These are phyloP conservation scores for Calliphora vomitoria DNA, from an alignment of 2,888 invertebrate species.

Conservation along the genomic window DNA sequence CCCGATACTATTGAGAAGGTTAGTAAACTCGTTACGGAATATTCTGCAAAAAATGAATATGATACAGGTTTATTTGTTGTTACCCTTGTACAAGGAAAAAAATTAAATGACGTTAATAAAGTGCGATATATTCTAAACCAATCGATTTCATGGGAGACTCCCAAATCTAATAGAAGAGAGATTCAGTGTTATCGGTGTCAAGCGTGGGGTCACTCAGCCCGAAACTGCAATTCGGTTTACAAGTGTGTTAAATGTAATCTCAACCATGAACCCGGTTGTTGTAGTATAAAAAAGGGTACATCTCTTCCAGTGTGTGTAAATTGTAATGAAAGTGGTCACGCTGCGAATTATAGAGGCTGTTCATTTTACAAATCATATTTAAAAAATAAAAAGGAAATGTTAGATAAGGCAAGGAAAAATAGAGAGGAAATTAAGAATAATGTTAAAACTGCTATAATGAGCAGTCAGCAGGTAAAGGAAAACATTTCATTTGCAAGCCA, in stretches of 20 bases:
- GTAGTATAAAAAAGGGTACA: neutral
- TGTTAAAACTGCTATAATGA: neutral
- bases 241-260: slow-evolving; percentile 30
- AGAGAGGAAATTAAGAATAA: neutral
- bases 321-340: neutral
- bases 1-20: slow-evolving; percentile 17
- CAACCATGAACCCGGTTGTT: neutral
- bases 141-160: slow-evolving; percentile 6
- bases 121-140: slow-evolving; percentile 1
- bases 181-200: slow-evolving; percentile 19
- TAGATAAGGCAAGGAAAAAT: neutral
- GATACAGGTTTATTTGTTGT: slow-evolving; percentile 31
- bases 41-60: slow-evolving; percentile 6
- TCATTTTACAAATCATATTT: neutral
- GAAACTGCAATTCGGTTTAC: slow-evolving; percentile 21
- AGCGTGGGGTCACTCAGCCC: neutral
- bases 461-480: neutral
- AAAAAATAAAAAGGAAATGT: slow-evolving; percentile 2
- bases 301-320: neutral
- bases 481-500: slow-evolving; percentile 1
- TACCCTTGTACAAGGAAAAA: slow-evolving; percentile 15
- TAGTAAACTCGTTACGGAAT: neutral
- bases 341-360: slow-evolving; percentile 2
- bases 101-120: neutral
- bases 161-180: neutral